Base-by-base conservation (phyloP, 2,888 invertebrate genomes). In the Volucella bombylans region DNA sequence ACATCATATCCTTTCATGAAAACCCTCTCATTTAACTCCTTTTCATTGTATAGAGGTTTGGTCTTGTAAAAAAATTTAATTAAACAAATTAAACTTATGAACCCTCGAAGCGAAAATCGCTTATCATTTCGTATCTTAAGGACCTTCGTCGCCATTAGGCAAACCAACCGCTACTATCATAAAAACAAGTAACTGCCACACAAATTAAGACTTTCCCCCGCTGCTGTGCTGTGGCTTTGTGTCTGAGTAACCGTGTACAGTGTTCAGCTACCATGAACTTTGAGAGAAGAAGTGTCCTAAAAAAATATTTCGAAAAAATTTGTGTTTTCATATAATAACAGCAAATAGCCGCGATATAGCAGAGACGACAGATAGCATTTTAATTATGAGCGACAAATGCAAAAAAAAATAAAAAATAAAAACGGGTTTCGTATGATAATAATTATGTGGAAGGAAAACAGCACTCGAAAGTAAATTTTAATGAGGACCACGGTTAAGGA, bases 51-150 rank as follows among this genome's bases (percentile, higher is more conserved):
- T 50, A 49, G 49, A 39, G 45, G 15, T 39, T 9, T n/a, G 45
- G 55, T 69, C 69, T 45, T 73, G 54, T 61, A 41, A 59, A 18
- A 73, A 77, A 67, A 39, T 78, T 83, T 83, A 83, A 83, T 83
- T 83, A 82, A 82, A 82, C 64, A 82, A 82, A 82, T 82, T 79
- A 74, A 83, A 74, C 79, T 79, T 47, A 12, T 57, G 69, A 79
- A 68, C 57, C 79, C 79, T 73, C 59, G 64, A 45, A 83, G 82
- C 82, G 79, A 41, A 59, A 83, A 83, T 83, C 65, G 79, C 82
- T 83, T 83, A 83, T 83, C 82, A 79, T 79, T 79, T 74, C 18
- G 41, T 78, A 82, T 82, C 82, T 82, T 73, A 71, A 68, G 67
- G 49, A 78, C 78, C 23, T 23, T 23, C 72, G 69, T 52, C 64